Evolutionary conservation across 2,888 invertebrate genomes (phyloP).

Genomic region (Philopedon plagiatum): DNA sequence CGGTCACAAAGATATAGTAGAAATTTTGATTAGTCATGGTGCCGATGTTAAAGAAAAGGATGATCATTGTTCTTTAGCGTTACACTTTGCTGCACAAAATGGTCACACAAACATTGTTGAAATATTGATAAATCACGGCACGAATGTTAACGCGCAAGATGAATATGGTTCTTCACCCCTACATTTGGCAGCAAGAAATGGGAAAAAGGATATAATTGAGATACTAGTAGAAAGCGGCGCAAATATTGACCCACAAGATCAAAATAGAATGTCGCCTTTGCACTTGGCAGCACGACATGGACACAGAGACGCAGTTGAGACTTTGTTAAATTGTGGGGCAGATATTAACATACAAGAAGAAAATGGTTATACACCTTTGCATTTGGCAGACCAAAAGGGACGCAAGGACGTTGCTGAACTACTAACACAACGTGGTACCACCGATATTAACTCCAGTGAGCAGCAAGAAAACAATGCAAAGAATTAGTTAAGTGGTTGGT

Average conservation of each 20-base stretch:
- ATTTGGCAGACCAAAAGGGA: too few species aligned
- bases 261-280: too few species aligned
- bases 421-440: too few species aligned
- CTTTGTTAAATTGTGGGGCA: too few species aligned
- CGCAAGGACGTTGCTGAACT: too few species aligned
- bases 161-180: slow-evolving; percentile 19
- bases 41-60: slow-evolving; percentile 9
- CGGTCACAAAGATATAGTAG: not conserved
- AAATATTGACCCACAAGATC: slow-evolving; percentile 14
- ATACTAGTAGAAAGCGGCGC: slow-evolving; percentile 16
- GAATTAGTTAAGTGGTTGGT: too few species aligned
- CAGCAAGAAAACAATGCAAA: too few species aligned
- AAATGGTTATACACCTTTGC: too few species aligned
- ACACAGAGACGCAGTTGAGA: too few species aligned
- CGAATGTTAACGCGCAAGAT: slow-evolving; percentile 68
- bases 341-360: too few species aligned
- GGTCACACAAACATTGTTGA: slow-evolving; percentile 66
- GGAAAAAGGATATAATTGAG: not conserved
- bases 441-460: slow-evolving; percentile 51
- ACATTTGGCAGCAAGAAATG: slow-evolving; percentile 3
- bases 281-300: too few species aligned
- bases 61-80: slow-evolving; percentile 67
- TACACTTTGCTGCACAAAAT: slow-evolving; percentile 75
- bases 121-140: slow-evolving; percentile 68
- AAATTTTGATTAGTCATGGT: not conserved